Percentiles rank a stretch among this genome's conserved stretches.
These are phyloP conservation scores for Trididemnum nubilum DNA, from an alignment of 23 tunicate species.

Conservation along the genomic window DNA sequence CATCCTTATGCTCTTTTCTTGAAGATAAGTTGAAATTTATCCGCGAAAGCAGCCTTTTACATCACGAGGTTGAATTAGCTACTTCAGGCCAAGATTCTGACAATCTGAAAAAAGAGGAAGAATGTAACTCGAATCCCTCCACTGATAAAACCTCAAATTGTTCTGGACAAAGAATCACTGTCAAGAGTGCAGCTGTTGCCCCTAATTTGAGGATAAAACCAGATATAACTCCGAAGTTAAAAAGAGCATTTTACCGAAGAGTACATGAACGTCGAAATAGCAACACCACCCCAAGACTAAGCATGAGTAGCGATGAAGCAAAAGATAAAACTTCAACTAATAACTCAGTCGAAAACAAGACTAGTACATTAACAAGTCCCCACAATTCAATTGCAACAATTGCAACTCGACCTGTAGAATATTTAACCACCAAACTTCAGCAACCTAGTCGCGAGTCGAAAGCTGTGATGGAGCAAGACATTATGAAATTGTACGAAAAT, in stretches of 20 bases:
- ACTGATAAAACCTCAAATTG: neutral
- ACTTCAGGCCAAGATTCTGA: neutral
- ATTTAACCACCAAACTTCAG: no score
- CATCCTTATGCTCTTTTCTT: slow-evolving; percentile 43
- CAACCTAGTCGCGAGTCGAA: slow-evolving; percentile 40
- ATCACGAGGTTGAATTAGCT: neutral
- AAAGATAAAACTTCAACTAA: neutral
- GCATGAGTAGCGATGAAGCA: neutral
- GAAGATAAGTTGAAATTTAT: slow-evolving; percentile 47
- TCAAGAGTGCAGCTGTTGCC: neutral
- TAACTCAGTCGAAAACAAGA: neutral
- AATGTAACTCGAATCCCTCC: neutral
- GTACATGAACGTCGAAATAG: neutral
- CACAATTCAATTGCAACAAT: neutral
- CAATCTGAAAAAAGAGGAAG: neutral
- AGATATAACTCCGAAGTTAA: neutral
- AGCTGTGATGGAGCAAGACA: slow-evolving; percentile 45
- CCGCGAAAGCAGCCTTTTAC: slow-evolving; percentile 21
- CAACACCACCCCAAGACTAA: neutral
- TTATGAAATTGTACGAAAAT: slow-evolving; percentile 59
- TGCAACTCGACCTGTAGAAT: neutral
- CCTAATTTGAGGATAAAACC: neutral
- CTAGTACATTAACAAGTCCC: neutral
- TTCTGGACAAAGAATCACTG: neutral
- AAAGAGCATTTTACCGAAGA: neutral